These are phyloP conservation scores for Nestor notabilis DNA, from an alignment of 2,113 vertebrate species.

Conservation along the genomic window DNA sequence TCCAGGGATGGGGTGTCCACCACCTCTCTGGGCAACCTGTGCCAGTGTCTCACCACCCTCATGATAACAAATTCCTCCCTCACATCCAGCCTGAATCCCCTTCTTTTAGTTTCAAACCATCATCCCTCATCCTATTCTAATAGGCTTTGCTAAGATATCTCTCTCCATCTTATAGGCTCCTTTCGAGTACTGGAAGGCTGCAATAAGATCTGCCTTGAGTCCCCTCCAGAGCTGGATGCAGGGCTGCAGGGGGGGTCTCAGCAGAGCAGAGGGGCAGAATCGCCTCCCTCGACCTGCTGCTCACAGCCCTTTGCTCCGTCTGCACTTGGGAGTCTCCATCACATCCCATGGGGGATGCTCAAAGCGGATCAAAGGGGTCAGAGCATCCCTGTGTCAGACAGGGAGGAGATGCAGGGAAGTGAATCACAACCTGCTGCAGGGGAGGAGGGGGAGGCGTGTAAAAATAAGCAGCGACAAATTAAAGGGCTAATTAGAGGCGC, in stretches of 20 bases:
- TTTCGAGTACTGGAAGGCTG: not conserved
- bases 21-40: not conserved
- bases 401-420: not conserved
- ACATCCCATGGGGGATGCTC: not conserved
- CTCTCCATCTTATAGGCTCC: not conserved
- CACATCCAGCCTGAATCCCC: not conserved
- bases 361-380: not conserved
- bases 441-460: not conserved
- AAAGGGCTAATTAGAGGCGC: not conserved
- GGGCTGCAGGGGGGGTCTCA: not conserved
- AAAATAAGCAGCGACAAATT: not conserved
- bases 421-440: not conserved
- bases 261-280: not conserved
- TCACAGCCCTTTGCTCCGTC: not conserved
- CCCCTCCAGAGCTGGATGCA: not conserved
- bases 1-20: not conserved
- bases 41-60: not conserved
- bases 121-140: not conserved
- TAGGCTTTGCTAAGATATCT: not conserved
- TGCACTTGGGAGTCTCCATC: not conserved
- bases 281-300: not conserved
- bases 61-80: not conserved
- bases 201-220: not conserved
- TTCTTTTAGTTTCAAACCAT: not conserved
- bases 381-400: not conserved